phyloP scores from a whole-genome alignment of 2,888 invertebrate species.

The Cepaea hortensis region DNA sequence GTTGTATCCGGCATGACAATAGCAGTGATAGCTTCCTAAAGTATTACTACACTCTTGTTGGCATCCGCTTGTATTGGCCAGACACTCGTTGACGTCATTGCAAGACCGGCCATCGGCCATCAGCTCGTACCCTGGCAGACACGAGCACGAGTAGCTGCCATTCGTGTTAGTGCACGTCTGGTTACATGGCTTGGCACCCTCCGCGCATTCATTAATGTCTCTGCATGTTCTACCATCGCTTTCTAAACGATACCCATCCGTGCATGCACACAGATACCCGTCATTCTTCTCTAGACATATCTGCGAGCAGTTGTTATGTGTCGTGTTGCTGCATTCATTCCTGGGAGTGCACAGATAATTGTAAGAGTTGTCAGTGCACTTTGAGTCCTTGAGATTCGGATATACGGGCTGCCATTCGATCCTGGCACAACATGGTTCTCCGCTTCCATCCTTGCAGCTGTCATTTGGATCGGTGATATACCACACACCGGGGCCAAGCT shows the following conservation, averaged over 20 bases:
- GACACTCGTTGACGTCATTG: slow-evolving; percentile 12
- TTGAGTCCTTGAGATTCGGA: not conserved
- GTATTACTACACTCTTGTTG: not conserved
- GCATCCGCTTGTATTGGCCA: not conserved
- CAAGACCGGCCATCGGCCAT: not conserved
- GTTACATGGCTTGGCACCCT: slow-evolving; percentile 51
- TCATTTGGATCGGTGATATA: not conserved
- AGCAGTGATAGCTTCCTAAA: not conserved
- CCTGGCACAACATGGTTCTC: slow-evolving; percentile 4
- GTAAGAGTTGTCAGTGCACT: not conserved
- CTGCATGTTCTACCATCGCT: not conserved
- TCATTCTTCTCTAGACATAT: slow-evolving; percentile 12
- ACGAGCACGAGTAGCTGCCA: slow-evolving; percentile 54
- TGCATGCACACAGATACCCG: not conserved
- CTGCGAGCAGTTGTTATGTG: not conserved
- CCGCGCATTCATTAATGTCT: slow-evolving; percentile 1
- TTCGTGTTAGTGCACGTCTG: slow-evolving; percentile 55
- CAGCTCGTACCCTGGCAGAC: not conserved
- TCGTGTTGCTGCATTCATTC: not conserved
- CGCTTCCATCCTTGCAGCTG: not conserved
- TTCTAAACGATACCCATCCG: not conserved
- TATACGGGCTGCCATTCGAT: not conserved
- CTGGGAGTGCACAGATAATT: not conserved
- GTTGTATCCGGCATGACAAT: not conserved
- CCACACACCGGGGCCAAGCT: not conserved